Evolutionary conservation across 2,888 invertebrate species (phyloP).

Genomic region (Spatulosminthurus flaviceps): DNA sequence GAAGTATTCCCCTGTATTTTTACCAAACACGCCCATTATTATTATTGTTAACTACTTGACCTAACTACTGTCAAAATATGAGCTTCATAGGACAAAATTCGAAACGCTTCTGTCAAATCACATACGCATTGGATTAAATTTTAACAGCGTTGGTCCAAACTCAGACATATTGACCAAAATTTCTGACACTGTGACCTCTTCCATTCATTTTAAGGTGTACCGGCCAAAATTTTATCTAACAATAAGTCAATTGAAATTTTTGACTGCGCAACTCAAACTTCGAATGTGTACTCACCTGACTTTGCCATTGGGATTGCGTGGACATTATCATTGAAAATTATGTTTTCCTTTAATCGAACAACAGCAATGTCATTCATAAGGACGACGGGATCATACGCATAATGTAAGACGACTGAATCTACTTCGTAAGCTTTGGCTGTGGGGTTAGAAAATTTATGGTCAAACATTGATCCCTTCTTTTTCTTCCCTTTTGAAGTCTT

Average conservation of each 20-base stretch:
- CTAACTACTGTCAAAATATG: too few relatives aligned
- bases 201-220: too few relatives aligned
- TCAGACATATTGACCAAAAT: too few relatives aligned
- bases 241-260: neutral
- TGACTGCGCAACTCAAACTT: neutral
- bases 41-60: too few relatives aligned
- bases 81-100: too few relatives aligned
- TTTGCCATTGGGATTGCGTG: conserved; percentile 52
- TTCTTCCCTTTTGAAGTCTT: conserved; percentile 16
- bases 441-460: neutral
- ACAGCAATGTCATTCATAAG: conserved; percentile 59
- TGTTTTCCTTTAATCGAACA: conserved; percentile 53
- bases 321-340: conserved; percentile 53
- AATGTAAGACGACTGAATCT: conserved; percentile 57
- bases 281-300: conserved; percentile 40
- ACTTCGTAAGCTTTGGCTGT: conserved; percentile 54
- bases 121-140: too few relatives aligned
- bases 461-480: neutral
- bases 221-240: too few relatives aligned
- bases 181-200: too few relatives aligned
- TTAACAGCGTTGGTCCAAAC: neutral
- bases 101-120: too few relatives aligned
- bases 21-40: too few relatives aligned
- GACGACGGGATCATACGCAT: conserved; percentile 55
- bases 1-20: conserved; percentile 55